Base-by-base conservation (phyloP, 1,140 invertebrate genomes). In the Agrilus planipennis region DNA sequence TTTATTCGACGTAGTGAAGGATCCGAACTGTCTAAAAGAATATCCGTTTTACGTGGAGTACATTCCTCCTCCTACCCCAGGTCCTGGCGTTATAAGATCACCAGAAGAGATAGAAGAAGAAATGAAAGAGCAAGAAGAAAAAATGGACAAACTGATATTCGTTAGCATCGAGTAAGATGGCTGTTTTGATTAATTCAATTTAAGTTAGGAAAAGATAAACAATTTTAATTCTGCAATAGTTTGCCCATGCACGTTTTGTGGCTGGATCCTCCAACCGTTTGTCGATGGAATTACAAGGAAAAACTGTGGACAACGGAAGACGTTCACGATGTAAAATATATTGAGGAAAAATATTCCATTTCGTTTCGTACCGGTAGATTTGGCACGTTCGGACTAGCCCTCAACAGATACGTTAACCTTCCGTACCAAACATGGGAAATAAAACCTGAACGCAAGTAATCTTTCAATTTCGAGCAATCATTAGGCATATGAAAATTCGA, bases 391-490 rank as follows among this genome's bases (percentile, higher is more conserved):
- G 84, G 77, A 2, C 67, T 89, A 30, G 84, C 81, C 0, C 68
- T 75, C 1, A 73, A 78, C 47, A 71, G 77, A 29, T 88, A 82
- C 61, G 70, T 75, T 15, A 89, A 89, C 61, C 65, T 89, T 44
- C 85, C 86, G 0, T 89, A 80, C 57, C 85, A 89, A 62, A 80
- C 77, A 5, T 90, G 84, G 83, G 85, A 89, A 54, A 48, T 89
- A 2, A 77, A 74, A 47, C 84, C 85, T 0, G 77, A 81, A 49
- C 61, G 64, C n/a, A 64, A 73, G 57, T 60, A 50, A 47, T 40
- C 37, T 1, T 40, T 12, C n/a, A 15, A 31, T 10, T 14, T 31
- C 29, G 23, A 7, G 23, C 23, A 7, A 27, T 27, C 23, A 9
- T 7, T 7, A 7, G 5, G 29, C 15, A 6, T 31, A 10, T 6